phyloP scores from a whole-genome alignment of 2,113 vertebrate species.

The Mirza zaza region DNA sequence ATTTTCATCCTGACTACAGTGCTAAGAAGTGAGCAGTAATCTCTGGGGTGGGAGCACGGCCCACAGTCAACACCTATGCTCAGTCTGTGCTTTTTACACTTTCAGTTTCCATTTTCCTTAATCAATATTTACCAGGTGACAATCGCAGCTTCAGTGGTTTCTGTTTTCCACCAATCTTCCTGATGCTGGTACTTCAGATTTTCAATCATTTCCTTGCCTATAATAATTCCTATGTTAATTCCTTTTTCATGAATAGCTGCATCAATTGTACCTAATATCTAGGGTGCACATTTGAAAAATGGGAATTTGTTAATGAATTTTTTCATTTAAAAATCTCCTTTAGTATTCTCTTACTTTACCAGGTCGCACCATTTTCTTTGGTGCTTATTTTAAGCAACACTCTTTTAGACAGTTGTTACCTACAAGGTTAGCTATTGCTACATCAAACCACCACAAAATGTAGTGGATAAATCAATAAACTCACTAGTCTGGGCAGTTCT shows the following conservation, averaged over 20 bases:
- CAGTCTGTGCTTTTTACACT: conserved; percentile 57
- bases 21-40: conserved; percentile 67
- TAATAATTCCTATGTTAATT: neutral
- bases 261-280: neutral
- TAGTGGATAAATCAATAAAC: neutral
- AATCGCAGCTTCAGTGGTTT: conserved; percentile 34
- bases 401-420: conserved; percentile 12
- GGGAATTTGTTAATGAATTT: neutral
- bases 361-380: neutral
- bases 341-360: neutral
- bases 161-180: conserved; percentile 44
- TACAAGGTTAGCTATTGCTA: conserved; percentile 12
- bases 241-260: neutral
- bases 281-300: neutral
- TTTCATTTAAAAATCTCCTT: neutral
- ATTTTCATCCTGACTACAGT: conserved; percentile 55
- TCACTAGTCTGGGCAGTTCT: neutral
- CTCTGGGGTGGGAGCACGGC: conserved; percentile 23
- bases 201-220: neutral
- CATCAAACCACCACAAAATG: neutral
- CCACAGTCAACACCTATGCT: conserved; percentile 61
- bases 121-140: conserved; percentile 61
- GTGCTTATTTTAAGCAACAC: conserved; percentile 33
- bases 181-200: conserved; percentile 16
- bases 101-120: conserved; percentile 70